Evolutionary conservation across 2,113 vertebrate species (phyloP), one percentile per base, ranked within the genome.

Genomic region (Actenoides hombroni): DNA sequence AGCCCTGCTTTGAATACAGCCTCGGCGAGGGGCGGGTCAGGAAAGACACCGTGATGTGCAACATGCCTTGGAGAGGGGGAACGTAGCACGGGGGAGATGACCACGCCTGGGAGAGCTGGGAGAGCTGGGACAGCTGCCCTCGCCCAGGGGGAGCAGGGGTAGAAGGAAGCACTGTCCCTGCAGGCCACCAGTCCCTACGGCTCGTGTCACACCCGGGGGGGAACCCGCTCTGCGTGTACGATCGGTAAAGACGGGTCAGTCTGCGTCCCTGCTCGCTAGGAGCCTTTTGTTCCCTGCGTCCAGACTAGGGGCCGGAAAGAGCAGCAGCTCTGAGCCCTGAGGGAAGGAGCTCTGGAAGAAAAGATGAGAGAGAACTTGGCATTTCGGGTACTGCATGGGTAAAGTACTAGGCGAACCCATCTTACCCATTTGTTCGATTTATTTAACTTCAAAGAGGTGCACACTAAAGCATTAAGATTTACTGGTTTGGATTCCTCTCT

Each of bases 391-490:
- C 40, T 76, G 80, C n/a, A 3, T 35, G 90, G 69, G 29, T 35
- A 42, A 91, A 92, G 93, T 79, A 97, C 76, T 31, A 96, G 86
- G 17, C 88, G 16, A 93, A 83, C 67, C 90, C 89, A 85, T 74
- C 95, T 91, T 90, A 86, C 91, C 95, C 91, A 86, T 91, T 92
- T 92, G 94, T 91, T 97, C 84, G 23, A 86, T 97, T 98, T 98
- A 98, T 97, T 98, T 64, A 89, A 96, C 97, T 98, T 95, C 95
- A 97, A 98, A 97, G 97, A 97, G 96, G 96, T 92, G 97, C 97
- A 98, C 95, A 96, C 97, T 97, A 96, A 96, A 97, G 97, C 97
- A 77, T 91, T 90, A 82, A 83, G 96, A 57, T 91, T 75, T 85
- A 94, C 97, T 93, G 91, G 82, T 87, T 88, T 80, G 96, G 96